Evolutionary conservation across 2,113 vertebrate genomes (phyloP), one percentile per base, ranked within the genome.

Genomic region (Xenus cinereus): DNA sequence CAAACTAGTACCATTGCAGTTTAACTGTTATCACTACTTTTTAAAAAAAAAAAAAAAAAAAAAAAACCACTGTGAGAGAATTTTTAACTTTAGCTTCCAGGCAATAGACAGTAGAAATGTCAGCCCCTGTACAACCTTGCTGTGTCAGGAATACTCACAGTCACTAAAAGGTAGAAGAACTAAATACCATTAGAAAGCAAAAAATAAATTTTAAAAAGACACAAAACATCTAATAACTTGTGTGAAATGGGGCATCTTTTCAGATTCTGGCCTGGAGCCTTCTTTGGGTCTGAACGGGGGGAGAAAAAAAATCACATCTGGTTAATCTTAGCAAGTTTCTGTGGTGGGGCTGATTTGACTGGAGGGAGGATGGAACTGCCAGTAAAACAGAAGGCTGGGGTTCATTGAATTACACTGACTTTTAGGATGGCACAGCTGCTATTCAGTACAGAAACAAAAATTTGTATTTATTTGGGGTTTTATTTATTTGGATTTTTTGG

Each of bases 91-190:
- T 41, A 68, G 73, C 80, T 94, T 82, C 60, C 37, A 88, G 85
- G 93, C 89, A 87, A 39, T 37, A 90, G 77, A 66, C 22, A 66
- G 66, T 37, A 79, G 84, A 90, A 87, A 76, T 93, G 74, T 82
- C 81, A 91, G 48, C 88, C 69, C 71, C 41, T 84, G 4, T 54
- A 78, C 87, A 92, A 74, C 81, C 67, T 84, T 95, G 62, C 66
- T 83, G 76, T 92, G 89, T 91, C 94, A 91, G 84, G 77, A 92
- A 41, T 62, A 51, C 26, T 96, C 69, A 69, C n/a, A 73, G 71
- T 95, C 69, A 67, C 73, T 84, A 41, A 74, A 84, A 57, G 26
- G 30, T 0, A 84, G 14, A 68, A 67, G 69, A 95, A 46, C n/a
- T 82, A 84, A 92, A 92, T 89, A 66, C 45, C 19, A 26, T 50